Conservation (phyloP, 2,113 vertebrate species). For the Camelus bactrianus region DNA sequence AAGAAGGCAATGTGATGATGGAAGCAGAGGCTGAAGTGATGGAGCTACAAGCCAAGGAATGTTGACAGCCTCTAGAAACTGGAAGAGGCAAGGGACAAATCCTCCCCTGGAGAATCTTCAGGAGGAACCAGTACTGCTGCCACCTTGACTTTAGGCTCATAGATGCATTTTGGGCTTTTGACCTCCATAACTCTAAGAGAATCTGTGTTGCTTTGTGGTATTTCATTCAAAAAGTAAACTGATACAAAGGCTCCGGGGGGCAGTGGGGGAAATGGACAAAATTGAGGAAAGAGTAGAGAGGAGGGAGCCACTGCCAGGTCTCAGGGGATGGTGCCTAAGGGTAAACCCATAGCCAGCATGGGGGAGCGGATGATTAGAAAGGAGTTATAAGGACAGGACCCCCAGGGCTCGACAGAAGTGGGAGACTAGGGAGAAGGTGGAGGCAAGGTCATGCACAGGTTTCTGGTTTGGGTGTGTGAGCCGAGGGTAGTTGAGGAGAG, state of each 20-base stretch:
- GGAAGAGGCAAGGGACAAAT: background rate
- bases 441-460: background rate
- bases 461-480: background rate
- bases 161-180: background rate
- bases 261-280: background rate
- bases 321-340: background rate
- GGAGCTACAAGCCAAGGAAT: background rate
- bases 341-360: rapidly evolving
- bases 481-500: background rate
- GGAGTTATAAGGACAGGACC: background rate
- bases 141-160: background rate
- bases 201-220: background rate
- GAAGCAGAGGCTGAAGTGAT: background rate
- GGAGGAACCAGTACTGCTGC: background rate
- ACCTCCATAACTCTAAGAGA: background rate
- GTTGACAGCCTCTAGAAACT: background rate
- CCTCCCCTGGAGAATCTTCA: background rate
- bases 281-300: background rate
- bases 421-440: background rate
- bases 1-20: rapidly evolving
- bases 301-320: background rate
- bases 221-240: background rate
- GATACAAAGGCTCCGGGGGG: background rate
- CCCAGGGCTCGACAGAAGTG: background rate
- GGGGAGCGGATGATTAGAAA: background rate